Evolutionary conservation across 2,797 vertebrate genomes (phyloP).

Genomic region (Scleropages formosus): DNA sequence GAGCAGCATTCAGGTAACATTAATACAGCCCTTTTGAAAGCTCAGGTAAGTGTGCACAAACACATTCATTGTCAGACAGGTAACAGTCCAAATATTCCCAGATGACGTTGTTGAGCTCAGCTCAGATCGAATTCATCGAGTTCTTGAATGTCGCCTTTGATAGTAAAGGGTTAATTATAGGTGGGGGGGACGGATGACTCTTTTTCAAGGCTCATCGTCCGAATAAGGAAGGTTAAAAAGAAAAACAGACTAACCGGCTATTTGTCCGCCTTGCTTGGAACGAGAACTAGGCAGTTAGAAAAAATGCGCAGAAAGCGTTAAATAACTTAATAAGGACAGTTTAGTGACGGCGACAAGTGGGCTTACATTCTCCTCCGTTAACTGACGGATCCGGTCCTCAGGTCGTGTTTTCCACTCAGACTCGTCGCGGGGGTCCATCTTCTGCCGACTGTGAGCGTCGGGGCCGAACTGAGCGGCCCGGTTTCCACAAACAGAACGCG

Average conservation of each 20-base stretch:
- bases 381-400: conserved; percentile 42
- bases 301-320: too few species aligned
- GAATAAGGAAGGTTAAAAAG: too few species aligned
- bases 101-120: background rate
- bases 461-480: background rate
- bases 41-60: background rate
- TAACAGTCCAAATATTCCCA: too few species aligned
- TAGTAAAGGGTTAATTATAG: too few species aligned
- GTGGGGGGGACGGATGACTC: too few species aligned
- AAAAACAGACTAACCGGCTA: too few species aligned
- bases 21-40: background rate
- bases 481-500: conserved; percentile 48
- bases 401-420: conserved; percentile 28
- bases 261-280: too few species aligned
- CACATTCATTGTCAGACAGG: background rate
- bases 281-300: background rate
- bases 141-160: too few species aligned
- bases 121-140: too few species aligned
- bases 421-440: conserved; percentile 57
- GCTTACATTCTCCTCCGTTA: conserved; percentile 58
- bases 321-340: too few species aligned
- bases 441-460: background rate
- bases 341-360: too few species aligned
- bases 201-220: too few species aligned
- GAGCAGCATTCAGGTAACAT: background rate